These are phyloP conservation scores for Trileptium ribeirensis DNA, from an alignment of 2,888 invertebrate species.

Conservation along the genomic window DNA sequence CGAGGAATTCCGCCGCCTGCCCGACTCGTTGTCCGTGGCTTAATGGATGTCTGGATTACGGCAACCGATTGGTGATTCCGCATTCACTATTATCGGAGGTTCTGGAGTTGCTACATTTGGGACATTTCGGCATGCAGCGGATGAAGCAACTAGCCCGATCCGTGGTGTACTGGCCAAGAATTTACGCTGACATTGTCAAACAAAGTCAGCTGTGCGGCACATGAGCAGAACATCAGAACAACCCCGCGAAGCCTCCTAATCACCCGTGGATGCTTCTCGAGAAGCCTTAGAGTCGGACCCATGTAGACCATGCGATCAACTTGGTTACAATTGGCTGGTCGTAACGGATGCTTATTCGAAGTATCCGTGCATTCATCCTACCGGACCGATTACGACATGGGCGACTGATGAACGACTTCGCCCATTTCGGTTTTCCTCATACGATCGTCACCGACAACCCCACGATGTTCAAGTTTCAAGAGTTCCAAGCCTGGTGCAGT, in stretches of 20 bases:
- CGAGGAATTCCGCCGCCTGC: too few species aligned
- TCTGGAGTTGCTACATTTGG: not conserved
- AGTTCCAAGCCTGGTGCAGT: not conserved
- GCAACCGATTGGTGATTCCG: not conserved
- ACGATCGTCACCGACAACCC: conserved; percentile 38
- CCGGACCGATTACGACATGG: conserved; percentile 10
- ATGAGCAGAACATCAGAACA: conserved; percentile 15
- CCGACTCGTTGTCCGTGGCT: conserved; percentile 22
- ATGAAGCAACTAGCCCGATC: not conserved
- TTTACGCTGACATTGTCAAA: conserved; percentile 11
- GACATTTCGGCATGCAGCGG: conserved; percentile 9
- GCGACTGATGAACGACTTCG: conserved; percentile 34
- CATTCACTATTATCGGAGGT: not conserved
- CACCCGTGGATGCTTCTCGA: conserved; percentile 41
- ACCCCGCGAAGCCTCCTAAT: conserved; percentile 30
- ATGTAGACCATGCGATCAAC: conserved; percentile 41
- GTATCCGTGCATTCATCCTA: conserved; percentile 17
- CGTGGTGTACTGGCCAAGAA: not conserved
- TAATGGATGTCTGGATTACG: conserved; percentile 30
- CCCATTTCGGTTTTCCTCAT: conserved; percentile 34
- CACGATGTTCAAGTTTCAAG: conserved; percentile 26
- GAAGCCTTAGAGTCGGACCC: conserved; percentile 41
- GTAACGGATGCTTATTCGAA: not conserved
- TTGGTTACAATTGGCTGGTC: conserved; percentile 23
- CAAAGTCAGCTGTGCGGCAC: not conserved